Conservation (phyloP, 2,888 invertebrate genomes). For the Lasioglossum figueresi region DNA sequence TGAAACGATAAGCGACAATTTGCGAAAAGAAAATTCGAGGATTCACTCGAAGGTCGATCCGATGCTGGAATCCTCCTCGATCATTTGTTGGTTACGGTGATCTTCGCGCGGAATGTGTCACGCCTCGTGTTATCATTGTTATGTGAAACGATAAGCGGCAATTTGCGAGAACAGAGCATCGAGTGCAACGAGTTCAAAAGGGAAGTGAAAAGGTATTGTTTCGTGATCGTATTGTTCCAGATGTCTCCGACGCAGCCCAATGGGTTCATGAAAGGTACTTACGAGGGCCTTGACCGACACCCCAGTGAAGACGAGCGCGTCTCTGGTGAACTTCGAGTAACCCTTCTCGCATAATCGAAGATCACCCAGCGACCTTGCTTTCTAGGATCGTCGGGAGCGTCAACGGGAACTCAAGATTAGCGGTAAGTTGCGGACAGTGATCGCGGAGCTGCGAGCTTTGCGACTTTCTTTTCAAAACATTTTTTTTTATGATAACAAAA, state of each 20-base stretch:
- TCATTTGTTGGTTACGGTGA: not conserved
- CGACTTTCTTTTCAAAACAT: not conserved
- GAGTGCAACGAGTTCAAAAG: not conserved
- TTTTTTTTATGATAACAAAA: not conserved
- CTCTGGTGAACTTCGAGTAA: conserved; percentile 76
- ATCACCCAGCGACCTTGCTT: conserved; percentile 86
- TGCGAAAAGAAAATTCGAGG: no score
- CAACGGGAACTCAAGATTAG: conserved; percentile 70
- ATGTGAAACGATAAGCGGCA: not conserved
- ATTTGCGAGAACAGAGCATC: not conserved
- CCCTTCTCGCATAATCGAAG: conserved; percentile 82
- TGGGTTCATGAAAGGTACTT: conserved; percentile 82
- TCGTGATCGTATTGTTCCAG: not conserved
- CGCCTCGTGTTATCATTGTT: not conserved
- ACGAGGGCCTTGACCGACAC: conserved; percentile 88
- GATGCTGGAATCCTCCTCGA: no score
- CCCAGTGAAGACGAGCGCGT: conserved; percentile 85
- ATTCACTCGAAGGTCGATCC: no score
- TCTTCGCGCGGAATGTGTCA: not conserved
- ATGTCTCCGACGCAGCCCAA: conserved; percentile 51
- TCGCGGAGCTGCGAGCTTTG: conserved; percentile 54
- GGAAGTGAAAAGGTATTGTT: not conserved
- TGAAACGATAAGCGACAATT: no score
- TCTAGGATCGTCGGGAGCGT: conserved; percentile 80
- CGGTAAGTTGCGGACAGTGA: conserved; percentile 61